Evolutionary conservation across 2,888 invertebrate species (phyloP).

Genomic region (Troides aeacus): DNA sequence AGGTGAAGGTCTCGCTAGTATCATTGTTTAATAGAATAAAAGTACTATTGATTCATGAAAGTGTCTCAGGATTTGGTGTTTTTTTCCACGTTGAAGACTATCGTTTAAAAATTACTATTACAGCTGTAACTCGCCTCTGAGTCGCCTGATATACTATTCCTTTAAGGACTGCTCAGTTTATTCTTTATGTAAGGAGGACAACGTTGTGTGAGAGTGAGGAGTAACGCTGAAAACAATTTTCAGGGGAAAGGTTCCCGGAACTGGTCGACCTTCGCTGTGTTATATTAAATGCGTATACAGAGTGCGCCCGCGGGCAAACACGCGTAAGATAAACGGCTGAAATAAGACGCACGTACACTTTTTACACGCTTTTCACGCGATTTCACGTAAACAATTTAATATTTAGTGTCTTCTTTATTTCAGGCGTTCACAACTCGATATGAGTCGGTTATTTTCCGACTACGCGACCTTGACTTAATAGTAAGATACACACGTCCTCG

Average conservation of each 20-base stretch:
- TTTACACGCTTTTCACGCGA: not conserved
- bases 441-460: not conserved
- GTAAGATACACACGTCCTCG: not conserved
- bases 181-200: not conserved
- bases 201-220: not conserved
- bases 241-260: not conserved
- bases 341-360: slow-evolving; percentile 14
- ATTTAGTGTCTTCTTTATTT: not conserved
- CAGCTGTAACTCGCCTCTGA: too few relatives aligned
- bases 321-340: slow-evolving; percentile 17
- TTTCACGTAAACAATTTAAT: not conserved
- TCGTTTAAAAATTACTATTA: too few relatives aligned
- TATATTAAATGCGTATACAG: slow-evolving; percentile 14
- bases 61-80: too few relatives aligned
- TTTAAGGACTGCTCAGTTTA: not conserved
- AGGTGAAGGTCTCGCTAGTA: too few relatives aligned
- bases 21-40: too few relatives aligned
- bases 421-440: not conserved
- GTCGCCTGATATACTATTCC: too few relatives aligned
- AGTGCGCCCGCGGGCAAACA: slow-evolving; percentile 16
- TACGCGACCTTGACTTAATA: too few relatives aligned
- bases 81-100: too few relatives aligned
- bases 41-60: too few relatives aligned
- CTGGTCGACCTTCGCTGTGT: slow-evolving; percentile 7
- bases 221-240: not conserved